Percentiles rank a stretch among this genome's conserved stretches.
Conservation (phyloP, 2,113 vertebrate genomes). For the Cichladusa arquata region DNA sequence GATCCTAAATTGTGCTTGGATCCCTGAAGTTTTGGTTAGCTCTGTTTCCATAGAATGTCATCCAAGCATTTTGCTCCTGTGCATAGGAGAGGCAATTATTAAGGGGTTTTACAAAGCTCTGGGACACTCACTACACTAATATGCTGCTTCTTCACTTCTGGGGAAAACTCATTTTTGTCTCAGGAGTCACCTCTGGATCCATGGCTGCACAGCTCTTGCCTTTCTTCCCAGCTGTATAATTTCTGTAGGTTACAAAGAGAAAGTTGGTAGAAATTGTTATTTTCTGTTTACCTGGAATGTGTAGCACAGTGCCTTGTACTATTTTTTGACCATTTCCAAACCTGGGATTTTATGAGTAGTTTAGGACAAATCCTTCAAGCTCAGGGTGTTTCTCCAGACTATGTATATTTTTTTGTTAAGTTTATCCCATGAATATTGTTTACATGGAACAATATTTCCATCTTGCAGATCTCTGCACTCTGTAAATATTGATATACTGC, state of each 20-base stretch:
- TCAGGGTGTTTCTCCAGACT: neutral
- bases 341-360: neutral
- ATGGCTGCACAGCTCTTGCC: neutral
- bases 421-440: neutral
- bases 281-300: neutral
- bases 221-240: neutral
- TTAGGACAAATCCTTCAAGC: neutral
- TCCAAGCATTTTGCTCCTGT: neutral
- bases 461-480: neutral
- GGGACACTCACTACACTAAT: neutral
- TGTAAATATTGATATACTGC: neutral
- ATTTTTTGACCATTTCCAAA: neutral
- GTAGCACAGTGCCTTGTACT: neutral
- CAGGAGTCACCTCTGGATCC: neutral
- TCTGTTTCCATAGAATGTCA: neutral
- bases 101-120: neutral
- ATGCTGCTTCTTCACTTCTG: neutral
- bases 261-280: neutral
- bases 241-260: neutral
- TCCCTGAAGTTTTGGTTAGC: slow-evolving; percentile 8
- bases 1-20: slow-evolving; percentile 22
- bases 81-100: slow-evolving; percentile 2
- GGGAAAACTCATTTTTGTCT: neutral
- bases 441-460: neutral
- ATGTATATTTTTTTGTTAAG: neutral